phyloP scores from a whole-genome alignment of 2,113 vertebrate genomes.

The Corythornis madagascariensis region DNA sequence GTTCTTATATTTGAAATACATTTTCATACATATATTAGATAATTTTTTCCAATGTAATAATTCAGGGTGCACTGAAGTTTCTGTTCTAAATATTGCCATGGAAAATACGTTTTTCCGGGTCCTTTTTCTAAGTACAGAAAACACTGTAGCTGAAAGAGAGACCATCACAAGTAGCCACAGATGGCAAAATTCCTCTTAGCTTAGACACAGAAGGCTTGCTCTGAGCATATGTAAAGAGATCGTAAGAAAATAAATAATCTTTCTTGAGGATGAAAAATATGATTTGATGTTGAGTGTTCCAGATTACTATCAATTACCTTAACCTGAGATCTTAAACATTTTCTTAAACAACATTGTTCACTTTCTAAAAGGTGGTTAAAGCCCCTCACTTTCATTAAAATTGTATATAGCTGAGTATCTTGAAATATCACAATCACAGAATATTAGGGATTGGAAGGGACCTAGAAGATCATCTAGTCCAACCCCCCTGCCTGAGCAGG shows the following conservation, averaged over 20 bases:
- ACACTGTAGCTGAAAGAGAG: background rate
- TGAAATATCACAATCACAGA: too few species aligned
- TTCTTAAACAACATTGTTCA: background rate
- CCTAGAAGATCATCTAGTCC: too few species aligned
- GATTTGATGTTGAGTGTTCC: background rate
- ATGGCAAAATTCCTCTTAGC: background rate
- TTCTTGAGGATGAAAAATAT: background rate
- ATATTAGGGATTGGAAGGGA: too few species aligned
- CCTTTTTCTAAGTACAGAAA: background rate
- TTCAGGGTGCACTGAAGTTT: background rate
- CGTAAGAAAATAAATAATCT: background rate
- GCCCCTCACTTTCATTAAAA: background rate
- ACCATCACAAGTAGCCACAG: background rate
- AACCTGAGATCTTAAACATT: background rate
- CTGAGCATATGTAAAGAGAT: background rate
- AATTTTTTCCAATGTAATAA: background rate
- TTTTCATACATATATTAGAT: background rate
- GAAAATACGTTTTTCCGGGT: background rate
- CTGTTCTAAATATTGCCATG: background rate
- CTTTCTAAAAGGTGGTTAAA: background rate
- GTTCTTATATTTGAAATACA: background rate
- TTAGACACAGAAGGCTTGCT: background rate
- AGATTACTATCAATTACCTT: background rate
- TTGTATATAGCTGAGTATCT: background rate
- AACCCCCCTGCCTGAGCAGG: too few species aligned